Base-by-base conservation (phyloP, 2,888 invertebrate species). In the Pheosia gnoma region DNA sequence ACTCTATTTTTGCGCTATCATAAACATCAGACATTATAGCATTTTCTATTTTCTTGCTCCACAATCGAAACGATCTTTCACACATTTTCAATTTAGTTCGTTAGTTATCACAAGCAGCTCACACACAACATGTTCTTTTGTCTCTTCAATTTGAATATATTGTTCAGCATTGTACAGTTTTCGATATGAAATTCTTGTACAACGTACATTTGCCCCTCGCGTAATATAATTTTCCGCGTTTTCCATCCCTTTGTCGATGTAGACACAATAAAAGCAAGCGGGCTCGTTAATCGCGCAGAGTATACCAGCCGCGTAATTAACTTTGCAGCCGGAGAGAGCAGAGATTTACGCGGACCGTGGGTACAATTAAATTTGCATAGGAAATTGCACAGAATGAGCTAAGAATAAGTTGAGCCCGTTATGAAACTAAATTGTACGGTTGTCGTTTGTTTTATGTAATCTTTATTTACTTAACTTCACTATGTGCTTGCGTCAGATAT, bases 341-440 rank as follows among this genome's bases (percentile, higher is more conserved):
- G 89, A 91, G 93, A 93, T 93, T 93, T 93, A 93, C 92, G 89
- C 84, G 89, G 86, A 89, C 88, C 86, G 79, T 82, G 91, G 91
- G 92, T 84, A 90, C 92, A 92, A 92, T 93, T 92, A 93, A 91
- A 92, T 93, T 93, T 93, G 92, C 93, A 93, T 93, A 92, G 92
- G 90, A 91, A 91, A 93, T 93, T 91, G 91, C 87, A 89, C 84
- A 79, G 88, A 88, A 89, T 88, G 81, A 86, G 86, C 89, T 87
- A 91, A 91, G 91, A 90, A 90, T 90, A 91, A 91, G 90, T 90
- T 88, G 25, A 82, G 74, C 80, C 80, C 78, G 75, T 80, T 79
- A 81, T 83, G 83, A 82, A 88, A 88, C 86, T 88, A 86, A 87
- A 84, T 86, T 90, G 87, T 88, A 90, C 84, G 82, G 77, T 72